phyloP scores from a whole-genome alignment of 2,888 invertebrate species.

The Gnatocerus cornutus region DNA sequence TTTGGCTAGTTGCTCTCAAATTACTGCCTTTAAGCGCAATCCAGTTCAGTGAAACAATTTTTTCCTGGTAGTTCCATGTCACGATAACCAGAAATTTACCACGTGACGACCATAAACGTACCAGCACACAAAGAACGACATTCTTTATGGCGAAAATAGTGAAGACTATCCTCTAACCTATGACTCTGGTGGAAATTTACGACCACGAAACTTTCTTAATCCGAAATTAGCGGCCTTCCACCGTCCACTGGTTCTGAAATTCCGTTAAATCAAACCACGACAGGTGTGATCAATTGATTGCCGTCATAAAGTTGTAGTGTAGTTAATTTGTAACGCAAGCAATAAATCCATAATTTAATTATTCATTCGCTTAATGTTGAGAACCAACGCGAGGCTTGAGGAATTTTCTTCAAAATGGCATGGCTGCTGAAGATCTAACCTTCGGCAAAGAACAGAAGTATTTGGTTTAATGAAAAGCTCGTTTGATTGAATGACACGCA shows the following conservation, averaged over 20 bases:
- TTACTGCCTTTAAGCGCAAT: no score
- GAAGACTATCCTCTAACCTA: background rate
- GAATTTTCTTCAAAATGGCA: conserved; percentile 15
- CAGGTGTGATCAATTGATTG: conserved; percentile 24
- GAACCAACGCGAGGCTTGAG: conserved; percentile 22
- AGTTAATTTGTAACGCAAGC: conserved; percentile 23
- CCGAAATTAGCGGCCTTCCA: no score
- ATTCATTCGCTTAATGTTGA: conserved; percentile 17
- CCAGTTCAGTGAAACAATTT: no score
- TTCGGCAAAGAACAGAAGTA: conserved; percentile 1
- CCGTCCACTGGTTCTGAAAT: background rate
- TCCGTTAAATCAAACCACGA: background rate
- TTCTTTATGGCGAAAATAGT: conserved; percentile 1
- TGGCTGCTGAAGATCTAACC: conserved; percentile 2
- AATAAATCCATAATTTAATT: conserved; percentile 31
- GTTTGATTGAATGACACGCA: conserved; percentile 16
- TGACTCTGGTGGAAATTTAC: background rate
- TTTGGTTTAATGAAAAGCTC: conserved; percentile 1
- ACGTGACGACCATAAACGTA: conserved; percentile 15
- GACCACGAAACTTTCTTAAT: background rate
- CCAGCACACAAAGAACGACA: conserved; percentile 3
- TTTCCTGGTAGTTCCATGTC: no score
- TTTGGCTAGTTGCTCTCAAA: no score
- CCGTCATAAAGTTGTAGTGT: background rate
- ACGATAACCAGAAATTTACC: background rate